phyloP scores from a whole-genome alignment of 2,888 invertebrate genomes.

The Fissipunctia ypsillon region DNA sequence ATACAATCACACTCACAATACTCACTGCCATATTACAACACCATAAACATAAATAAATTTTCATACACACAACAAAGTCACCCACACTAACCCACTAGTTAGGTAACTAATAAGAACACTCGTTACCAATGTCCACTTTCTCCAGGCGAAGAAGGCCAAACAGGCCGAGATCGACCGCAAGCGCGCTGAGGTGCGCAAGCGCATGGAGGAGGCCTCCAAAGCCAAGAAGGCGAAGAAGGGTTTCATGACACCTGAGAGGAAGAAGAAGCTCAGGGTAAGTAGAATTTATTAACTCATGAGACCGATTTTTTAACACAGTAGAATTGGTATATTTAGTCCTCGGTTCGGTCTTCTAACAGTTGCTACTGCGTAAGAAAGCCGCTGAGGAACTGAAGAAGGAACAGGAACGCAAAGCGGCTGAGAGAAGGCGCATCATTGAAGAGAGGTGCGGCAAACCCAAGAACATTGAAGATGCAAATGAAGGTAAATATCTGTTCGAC shows the following conservation, averaged over 20 bases:
- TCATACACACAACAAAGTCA: slow-evolving; percentile 9
- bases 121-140: slow-evolving; percentile 78
- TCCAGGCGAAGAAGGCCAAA: slow-evolving; percentile 98
- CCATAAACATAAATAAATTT: slow-evolving; percentile 3
- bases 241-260: slow-evolving; percentile 99
- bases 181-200: slow-evolving; percentile 99
- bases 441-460: slow-evolving; percentile 98
- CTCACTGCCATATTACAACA: background rate
- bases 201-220: slow-evolving; percentile 99
- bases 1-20: background rate
- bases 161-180: slow-evolving; percentile 99
- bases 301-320: background rate
- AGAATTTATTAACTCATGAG: background rate
- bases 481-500: slow-evolving; percentile 92
- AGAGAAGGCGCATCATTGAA: slow-evolving; percentile 99
- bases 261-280: slow-evolving; percentile 99
- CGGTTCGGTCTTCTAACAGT: slow-evolving; percentile 88
- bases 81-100: slow-evolving; percentile 41
- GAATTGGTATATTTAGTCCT: slow-evolving; percentile 20
- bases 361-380: slow-evolving; percentile 99
- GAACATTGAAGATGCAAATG: slow-evolving; percentile 97
- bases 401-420: slow-evolving; percentile 99
- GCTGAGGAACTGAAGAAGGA: slow-evolving; percentile 99
- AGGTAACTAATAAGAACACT: slow-evolving; percentile 43
- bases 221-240: slow-evolving; percentile 99